Percentiles rank a stretch among this genome's conserved stretches.
These are phyloP conservation scores for Musca domestica DNA, from an alignment of 1,140 invertebrate genomes.

Conservation along the genomic window DNA sequence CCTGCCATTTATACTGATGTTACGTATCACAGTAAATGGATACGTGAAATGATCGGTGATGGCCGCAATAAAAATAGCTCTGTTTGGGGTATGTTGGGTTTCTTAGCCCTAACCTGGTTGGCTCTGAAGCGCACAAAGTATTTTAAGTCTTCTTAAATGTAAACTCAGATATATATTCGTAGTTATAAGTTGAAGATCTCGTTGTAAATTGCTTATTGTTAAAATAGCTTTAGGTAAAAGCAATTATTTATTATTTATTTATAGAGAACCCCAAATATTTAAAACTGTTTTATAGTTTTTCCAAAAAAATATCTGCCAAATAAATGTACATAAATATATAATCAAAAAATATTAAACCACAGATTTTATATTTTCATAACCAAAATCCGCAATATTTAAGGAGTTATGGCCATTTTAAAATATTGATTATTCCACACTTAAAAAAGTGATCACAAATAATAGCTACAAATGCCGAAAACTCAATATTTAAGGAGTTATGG, in stretches of 20 bases:
- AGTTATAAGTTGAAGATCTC: background rate
- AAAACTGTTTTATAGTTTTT: background rate
- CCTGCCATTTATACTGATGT: slow-evolving; percentile 36
- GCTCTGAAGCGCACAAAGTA: slow-evolving; percentile 27
- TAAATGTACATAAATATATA: background rate
- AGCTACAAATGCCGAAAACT: too few species aligned
- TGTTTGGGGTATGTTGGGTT: slow-evolving; percentile 40
- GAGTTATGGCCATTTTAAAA: too few species aligned
- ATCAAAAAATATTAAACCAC: too few species aligned
- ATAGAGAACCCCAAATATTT: background rate
- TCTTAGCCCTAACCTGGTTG: slow-evolving; percentile 41
- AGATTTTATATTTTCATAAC: too few species aligned
- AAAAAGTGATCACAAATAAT: too few species aligned
- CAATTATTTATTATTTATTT: background rate
- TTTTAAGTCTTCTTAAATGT: slow-evolving; percentile 13
- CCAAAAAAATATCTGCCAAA: background rate
- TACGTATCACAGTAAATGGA: slow-evolving; percentile 43
- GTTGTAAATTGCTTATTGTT: background rate
- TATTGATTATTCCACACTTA: too few species aligned
- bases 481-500: too few species aligned
- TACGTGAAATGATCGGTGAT: slow-evolving; percentile 35
- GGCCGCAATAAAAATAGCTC: slow-evolving; percentile 44
- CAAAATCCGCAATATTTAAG: too few species aligned
- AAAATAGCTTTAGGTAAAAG: background rate
- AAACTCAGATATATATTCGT: background rate